Base-by-base conservation (phyloP, 1,140 invertebrate genomes). In the Marisa cornuarietis region DNA sequence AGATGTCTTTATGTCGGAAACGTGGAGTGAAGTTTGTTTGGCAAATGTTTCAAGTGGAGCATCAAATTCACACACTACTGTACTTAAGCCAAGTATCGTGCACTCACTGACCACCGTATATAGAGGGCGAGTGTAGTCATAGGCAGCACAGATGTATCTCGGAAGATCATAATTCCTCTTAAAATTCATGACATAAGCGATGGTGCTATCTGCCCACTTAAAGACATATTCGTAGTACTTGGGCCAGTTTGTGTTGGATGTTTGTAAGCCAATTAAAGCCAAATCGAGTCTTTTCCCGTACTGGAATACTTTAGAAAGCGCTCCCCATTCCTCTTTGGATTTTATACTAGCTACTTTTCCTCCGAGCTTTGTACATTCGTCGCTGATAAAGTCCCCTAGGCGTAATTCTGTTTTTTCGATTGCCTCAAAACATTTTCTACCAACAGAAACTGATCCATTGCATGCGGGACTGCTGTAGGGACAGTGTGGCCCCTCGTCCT, bases 391-490 rank as follows among this genome's bases (percentile, higher is more conserved):
- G 16, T 51, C 26, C 11, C 31, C 14, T 24, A 69, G 5, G 3
- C 16, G 20, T 24, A 31, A 26, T 22, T 69, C 1, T 69, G 22
- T 24, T 13, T n/a, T 26, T 52, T 73, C n/a, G 7, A 62, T 31
- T 24, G 62, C 24, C 7, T 13, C 63, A 9, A 2, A 75, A 26
- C 14, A 52, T 14, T 62, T 75, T 54, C 63, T 16, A 42, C 58
- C 22, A 18, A n/a, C 61, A 42, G 73, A 54, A 16, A 75, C 73
- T 13, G 18, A 18, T 14, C 73, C 73, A 16, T 31, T 52, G 42
- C 73, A 75, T n/a, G 18, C 73, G 16, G 73, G 73, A 62, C 52
- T 62, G 52, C 52, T 62, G 73, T 31, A 75, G 26, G 73, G 73
- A 62, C 73, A 75, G 73, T 31, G 52, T 31, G 26, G 24, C 49